Conservation (phyloP, 92 coral and sea anemone species). For the Phenganax marumi region DNA sequence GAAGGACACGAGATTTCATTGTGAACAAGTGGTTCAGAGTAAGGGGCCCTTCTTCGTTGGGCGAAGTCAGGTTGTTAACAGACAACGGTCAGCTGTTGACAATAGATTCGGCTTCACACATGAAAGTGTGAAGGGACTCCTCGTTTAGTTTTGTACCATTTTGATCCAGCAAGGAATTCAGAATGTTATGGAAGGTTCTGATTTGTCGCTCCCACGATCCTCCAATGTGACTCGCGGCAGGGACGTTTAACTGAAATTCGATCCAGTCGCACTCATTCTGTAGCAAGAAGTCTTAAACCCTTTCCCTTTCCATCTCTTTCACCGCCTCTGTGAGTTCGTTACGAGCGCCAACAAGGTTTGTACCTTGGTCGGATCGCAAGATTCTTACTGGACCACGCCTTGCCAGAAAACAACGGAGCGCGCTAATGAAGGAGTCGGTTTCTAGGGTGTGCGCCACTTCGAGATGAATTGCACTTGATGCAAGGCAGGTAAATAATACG, state of each 20-base stretch:
- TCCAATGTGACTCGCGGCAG: slow-evolving; percentile 60
- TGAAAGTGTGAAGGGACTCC: slow-evolving; percentile 45
- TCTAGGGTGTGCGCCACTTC: slow-evolving; percentile 43
- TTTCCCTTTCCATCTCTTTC: slow-evolving; percentile 49
- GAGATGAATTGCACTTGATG: slow-evolving; percentile 37
- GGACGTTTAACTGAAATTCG: slow-evolving; percentile 45
- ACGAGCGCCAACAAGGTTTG: slow-evolving; percentile 48
- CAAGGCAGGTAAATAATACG: slow-evolving; percentile 43
- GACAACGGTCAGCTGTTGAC: slow-evolving; percentile 55
- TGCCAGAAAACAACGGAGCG: slow-evolving; percentile 26
- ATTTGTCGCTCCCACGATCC: slow-evolving; percentile 59
- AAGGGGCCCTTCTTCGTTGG: slow-evolving; percentile 31
- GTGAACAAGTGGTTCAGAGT: slow-evolving; percentile 50
- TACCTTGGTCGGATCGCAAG: slow-evolving; percentile 48
- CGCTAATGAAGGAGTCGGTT: slow-evolving; percentile 49
- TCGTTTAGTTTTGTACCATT: slow-evolving; percentile 44
- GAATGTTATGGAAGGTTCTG: slow-evolving; percentile 43
- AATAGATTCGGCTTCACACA: slow-evolving; percentile 52
- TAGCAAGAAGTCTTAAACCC: slow-evolving; percentile 24
- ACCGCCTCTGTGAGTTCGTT: slow-evolving; percentile 40
- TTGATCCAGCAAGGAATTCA: slow-evolving; percentile 33
- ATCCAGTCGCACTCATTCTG: slow-evolving; percentile 46
- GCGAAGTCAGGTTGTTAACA: slow-evolving; percentile 44
- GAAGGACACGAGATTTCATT: too few relatives aligned
- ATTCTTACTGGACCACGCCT: slow-evolving; percentile 47